Base-by-base conservation (phyloP, 37 sponge, comb jelly and placozoan species). In the Tethya wilhelma region DNA sequence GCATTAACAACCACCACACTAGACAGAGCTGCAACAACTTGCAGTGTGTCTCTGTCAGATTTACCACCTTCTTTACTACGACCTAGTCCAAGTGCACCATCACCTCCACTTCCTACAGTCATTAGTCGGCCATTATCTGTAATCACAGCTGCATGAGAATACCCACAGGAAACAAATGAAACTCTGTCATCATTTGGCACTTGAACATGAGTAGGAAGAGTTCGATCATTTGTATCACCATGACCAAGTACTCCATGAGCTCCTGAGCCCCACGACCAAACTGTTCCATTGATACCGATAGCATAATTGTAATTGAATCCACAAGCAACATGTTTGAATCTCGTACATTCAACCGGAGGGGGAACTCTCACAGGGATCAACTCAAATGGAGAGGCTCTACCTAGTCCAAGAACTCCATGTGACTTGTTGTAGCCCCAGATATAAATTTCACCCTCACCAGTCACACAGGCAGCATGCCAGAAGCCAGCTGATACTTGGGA, bases 281-380 rank as follows among this genome's bases (percentile, higher is more conserved):
- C 56, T 42, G 28, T 23, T 44, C 89, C 78, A 17, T 58, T 59
- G 22, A 44, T 73, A 55, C 37, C 43, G 34, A 88, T 44, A 0
- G 77, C 89, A 69, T 68, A 67, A 28, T 73, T 88, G 67, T 59
- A 88, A 74, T 88, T 88, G 78, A 78, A 77, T 4, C 89, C 89
- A 71, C 89, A 88, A 43, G 83, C 44, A 25, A 88, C 79, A 14
- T 26, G 32, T 9, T 46, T 73, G 67, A 83, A 83, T 32, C 45
- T 58, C 20, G 44, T 42, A 22, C 55, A 33, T 43, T 63, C 78
- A 3, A 45, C 28, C 28, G 73, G 49, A 1, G 58, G 25, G 0
- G 56, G 36, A 0, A 64, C 39, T 65, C 37, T 37, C 68, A 60
- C 63, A 38, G 38, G 34, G 2, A 23, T 29, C 5, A 44, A 4